phyloP scores from a whole-genome alignment of 2,797 vertebrate species.

The Cyclopterus lumpus region DNA sequence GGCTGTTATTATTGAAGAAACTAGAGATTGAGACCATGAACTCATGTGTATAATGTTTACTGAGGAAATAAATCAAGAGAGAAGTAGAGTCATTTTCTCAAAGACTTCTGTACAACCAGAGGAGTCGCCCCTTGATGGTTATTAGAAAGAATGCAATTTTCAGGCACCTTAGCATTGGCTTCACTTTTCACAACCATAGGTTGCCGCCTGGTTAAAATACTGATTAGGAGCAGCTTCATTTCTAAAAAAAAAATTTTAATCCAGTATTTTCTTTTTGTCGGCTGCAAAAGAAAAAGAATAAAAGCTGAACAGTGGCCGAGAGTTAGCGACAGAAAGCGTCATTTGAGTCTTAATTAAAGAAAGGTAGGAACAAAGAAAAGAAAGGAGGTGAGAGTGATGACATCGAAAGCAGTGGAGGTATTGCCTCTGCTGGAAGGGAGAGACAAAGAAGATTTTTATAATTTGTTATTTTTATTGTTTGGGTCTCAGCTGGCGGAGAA shows the following conservation, averaged over 20 bases:
- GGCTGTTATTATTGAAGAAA: too few relatives aligned
- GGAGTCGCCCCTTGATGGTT: too few relatives aligned
- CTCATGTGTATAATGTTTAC: too few relatives aligned
- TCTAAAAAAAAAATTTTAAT: too few relatives aligned
- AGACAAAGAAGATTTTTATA: conserved; percentile 35
- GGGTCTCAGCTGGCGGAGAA: conserved; percentile 69
- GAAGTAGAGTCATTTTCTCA: too few relatives aligned
- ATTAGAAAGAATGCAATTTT: too few relatives aligned
- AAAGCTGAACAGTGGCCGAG: neutral
- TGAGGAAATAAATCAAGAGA: too few relatives aligned
- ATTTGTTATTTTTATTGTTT: conserved; percentile 55
- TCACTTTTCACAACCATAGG: too few relatives aligned
- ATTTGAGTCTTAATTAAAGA: neutral
- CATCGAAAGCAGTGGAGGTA: neutral
- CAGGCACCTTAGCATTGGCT: too few relatives aligned
- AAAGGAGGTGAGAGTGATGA: neutral
- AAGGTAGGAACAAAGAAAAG: neutral
- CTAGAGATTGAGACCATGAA: too few relatives aligned
- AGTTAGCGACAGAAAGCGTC: neutral
- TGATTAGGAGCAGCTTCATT: neutral
- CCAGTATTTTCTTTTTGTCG: neutral
- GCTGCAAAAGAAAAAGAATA: too few relatives aligned
- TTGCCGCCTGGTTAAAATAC: neutral
- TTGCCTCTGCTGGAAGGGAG: conserved; percentile 23
- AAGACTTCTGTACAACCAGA: too few relatives aligned